A percentile compares a stretch with the other conserved stretches of the same genome.
phyloP scores from a whole-genome alignment of 23 tunicate genomes.

The Halocynthia roretzi region DNA sequence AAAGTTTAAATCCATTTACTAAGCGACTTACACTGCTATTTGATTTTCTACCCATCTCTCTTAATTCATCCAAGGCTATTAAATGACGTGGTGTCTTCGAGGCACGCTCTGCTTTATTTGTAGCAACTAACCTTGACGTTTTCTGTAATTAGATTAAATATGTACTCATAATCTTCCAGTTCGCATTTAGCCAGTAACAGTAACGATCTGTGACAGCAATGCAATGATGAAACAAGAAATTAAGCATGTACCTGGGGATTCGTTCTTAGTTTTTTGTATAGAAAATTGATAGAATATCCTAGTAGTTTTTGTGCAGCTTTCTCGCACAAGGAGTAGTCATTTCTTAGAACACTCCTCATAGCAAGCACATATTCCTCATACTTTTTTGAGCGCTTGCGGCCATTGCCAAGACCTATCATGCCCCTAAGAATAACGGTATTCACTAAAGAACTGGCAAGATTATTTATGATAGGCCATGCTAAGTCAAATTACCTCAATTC shows the following conservation, averaged over 20 bases:
- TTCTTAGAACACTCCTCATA: conserved; percentile 43
- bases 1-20: neutral
- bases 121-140: conserved; percentile 88
- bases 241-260: conserved; percentile 62
- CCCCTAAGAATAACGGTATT: conserved; percentile 33
- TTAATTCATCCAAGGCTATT: conserved; percentile 59
- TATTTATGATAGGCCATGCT: neutral
- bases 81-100: conserved; percentile 80
- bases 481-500: conserved; percentile 49
- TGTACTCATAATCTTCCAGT: neutral
- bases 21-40: conserved; percentile 49
- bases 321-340: conserved; percentile 70
- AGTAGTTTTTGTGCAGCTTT: conserved; percentile 91
- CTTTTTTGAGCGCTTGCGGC: conserved; percentile 84
- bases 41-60: conserved; percentile 73
- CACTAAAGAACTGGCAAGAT: neutral
- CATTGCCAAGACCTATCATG: conserved; percentile 94
- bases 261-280: conserved; percentile 89
- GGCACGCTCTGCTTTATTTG: conserved; percentile 88
- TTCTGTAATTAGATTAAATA: conserved; percentile 30
- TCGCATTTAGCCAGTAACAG: neutral
- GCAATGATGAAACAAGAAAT: neutral
- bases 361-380: conserved; percentile 89
- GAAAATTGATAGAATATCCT: conserved; percentile 90
- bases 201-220: neutral